Base-by-base conservation (phyloP, 1,140 invertebrate species). In the Zaprionus inermis region DNA sequence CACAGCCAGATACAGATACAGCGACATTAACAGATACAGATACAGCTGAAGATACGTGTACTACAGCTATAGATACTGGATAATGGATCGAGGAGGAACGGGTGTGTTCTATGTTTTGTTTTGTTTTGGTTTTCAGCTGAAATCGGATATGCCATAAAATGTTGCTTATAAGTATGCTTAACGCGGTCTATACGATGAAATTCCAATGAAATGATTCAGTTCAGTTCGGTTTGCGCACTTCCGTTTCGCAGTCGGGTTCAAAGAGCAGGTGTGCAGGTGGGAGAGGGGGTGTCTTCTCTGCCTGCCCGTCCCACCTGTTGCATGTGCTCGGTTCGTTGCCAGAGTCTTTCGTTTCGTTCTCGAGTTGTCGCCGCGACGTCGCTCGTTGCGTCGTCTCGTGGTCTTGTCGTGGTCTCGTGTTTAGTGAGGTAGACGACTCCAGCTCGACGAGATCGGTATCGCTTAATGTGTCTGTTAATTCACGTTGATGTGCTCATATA, bases 391-490 rank as follows among this genome's bases (percentile, higher is more conserved):
- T 46, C 49, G 36, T 34, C 44, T 38, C 38, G 38, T 66, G 30
- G 14, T 52, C 12, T 51, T 44, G 16, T 77, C 72, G 57, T 67
- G 57, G 81, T 83, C 82, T 84, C 66, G 65, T 74, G 78, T 77
- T 77, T 72, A 74, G 61, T 52, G 34, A 30, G 30, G 36, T 67
- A 46, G 63, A 72, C 70, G 63, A 60, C 55, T 60, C 46, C 41
- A 18, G 30, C 30, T 28, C 49, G 20, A 51, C 72, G 9, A 79
- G 79, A 86, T 86, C 83, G 76, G 76, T 81, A 86, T 83, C 83
- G 79, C 72, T 85, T 85, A 85, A 85, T 86, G 81, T 85, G 81
- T 76, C 82, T 85, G 81, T 85, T 85, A 85, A 85, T 85, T 85
- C 81, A 85, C 81, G 57, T 85, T 85, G 81, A 85, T 85, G 81